These are phyloP conservation scores for Tauraco hartlaubi DNA, from an alignment of 2,797 vertebrate genomes.

Conservation along the genomic window DNA sequence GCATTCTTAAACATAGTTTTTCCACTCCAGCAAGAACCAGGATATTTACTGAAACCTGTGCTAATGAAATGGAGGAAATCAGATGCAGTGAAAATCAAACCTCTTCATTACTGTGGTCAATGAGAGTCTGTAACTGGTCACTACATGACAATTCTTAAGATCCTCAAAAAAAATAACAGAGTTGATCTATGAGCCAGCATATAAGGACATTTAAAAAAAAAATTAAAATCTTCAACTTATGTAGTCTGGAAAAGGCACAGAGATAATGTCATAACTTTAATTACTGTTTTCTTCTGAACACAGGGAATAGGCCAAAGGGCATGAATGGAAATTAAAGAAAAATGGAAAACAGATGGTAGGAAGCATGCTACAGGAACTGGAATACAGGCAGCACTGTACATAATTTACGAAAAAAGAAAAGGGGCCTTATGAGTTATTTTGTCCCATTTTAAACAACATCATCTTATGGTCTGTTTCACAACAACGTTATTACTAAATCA, in stretches of 20 bases:
- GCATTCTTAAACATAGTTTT: not conserved
- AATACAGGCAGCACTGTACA: constrained; percentile 63
- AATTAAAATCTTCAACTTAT: constrained; percentile 12
- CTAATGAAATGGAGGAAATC: not conserved
- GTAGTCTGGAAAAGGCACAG: constrained; percentile 56
- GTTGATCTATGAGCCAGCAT: not conserved
- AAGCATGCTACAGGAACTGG: constrained; percentile 68
- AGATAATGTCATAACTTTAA: constrained; percentile 78
- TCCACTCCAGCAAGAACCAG: not conserved
- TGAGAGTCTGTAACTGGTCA: not conserved
- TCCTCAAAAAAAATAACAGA: not conserved
- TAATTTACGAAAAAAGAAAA: constrained; percentile 51
- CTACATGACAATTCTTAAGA: not conserved
- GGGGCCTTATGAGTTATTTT: constrained; percentile 13
- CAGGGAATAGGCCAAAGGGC: constrained; percentile 74
- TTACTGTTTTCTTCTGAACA: constrained; percentile 75
- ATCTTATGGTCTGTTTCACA: constrained; percentile 51
- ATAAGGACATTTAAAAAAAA: not conserved
- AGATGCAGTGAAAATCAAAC: not conserved
- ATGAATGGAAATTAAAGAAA: constrained; percentile 80
- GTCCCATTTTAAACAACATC: constrained; percentile 17
- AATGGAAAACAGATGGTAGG: constrained; percentile 82
- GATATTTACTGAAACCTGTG: not conserved
- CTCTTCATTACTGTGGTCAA: not conserved
- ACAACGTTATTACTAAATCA: constrained; percentile 3